Evolutionary conservation across 2,113 vertebrate genomes (phyloP).

Genomic region (Charina bottae): DNA sequence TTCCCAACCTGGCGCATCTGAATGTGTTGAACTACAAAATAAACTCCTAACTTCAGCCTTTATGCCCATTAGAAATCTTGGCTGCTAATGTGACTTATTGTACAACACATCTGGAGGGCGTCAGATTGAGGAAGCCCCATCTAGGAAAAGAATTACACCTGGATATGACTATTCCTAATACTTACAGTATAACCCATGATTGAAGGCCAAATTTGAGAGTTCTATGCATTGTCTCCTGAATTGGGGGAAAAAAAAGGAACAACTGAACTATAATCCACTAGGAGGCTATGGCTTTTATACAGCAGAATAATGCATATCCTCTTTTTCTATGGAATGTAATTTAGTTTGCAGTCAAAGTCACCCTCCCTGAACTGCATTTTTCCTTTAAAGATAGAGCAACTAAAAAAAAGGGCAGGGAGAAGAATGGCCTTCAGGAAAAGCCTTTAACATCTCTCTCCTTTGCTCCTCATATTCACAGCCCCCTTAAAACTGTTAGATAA

Average conservation of each 20-base stretch:
- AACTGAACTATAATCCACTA: neutral
- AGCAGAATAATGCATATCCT: neutral
- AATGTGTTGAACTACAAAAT: neutral
- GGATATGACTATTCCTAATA: neutral
- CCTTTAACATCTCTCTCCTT: neutral
- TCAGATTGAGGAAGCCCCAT: neutral
- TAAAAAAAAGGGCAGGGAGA: neutral
- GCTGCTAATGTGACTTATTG: neutral
- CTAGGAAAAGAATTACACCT: neutral
- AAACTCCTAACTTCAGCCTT: neutral
- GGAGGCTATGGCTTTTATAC: neutral
- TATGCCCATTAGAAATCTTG: neutral
- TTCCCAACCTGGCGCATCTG: neutral
- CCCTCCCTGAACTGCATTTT: neutral
- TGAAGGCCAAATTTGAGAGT: neutral
- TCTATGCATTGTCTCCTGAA: neutral
- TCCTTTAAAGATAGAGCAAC: neutral
- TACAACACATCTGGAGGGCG: neutral
- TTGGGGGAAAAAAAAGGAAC: neutral
- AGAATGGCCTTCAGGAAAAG: neutral
- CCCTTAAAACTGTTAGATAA: no score
- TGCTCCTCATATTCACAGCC: neutral
- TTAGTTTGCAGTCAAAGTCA: neutral
- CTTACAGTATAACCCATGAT: neutral
- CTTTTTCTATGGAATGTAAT: neutral